Evolutionary conservation across 2,888 invertebrate genomes (phyloP).

Genomic region (Pachycephus smyrnensis): DNA sequence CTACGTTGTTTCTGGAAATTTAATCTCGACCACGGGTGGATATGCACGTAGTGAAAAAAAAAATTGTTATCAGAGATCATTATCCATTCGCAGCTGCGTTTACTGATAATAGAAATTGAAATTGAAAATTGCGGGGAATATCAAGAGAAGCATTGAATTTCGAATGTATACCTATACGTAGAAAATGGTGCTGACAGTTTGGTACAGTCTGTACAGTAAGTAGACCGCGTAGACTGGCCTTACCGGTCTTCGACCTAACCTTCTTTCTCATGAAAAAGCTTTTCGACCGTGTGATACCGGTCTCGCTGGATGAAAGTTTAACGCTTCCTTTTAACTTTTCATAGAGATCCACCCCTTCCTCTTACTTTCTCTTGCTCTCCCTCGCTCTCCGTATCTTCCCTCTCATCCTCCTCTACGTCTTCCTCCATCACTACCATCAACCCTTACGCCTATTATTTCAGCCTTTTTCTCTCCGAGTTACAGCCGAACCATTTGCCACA

Average conservation of each 20-base stretch:
- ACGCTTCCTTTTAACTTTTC: slow-evolving; percentile 22
- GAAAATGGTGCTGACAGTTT: background rate
- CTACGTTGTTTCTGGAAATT: background rate
- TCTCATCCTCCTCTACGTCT: background rate
- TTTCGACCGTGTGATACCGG: slow-evolving; percentile 16
- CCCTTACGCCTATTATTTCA: slow-evolving; percentile 12
- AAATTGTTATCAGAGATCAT: background rate
- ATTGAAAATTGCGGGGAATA: background rate
- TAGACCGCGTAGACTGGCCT: background rate
- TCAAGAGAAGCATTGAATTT: background rate
- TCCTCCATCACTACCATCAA: no score
- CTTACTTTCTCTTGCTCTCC: slow-evolving; percentile 13
- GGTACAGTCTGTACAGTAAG: background rate
- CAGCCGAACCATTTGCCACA: slow-evolving; percentile 10
- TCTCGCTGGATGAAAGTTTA: slow-evolving; percentile 5
- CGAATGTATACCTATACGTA: background rate
- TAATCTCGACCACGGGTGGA: background rate
- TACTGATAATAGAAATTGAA: background rate
- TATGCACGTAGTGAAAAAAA: background rate
- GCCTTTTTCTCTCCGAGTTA: slow-evolving; percentile 17
- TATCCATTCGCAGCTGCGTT: background rate
- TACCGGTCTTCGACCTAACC: background rate
- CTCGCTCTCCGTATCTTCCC: slow-evolving; percentile 7
- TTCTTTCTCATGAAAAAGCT: background rate
- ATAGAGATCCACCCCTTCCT: slow-evolving; percentile 11